Percentiles rank a stretch among this genome's conserved stretches.
These are phyloP conservation scores for Procapra przewalskii DNA, from an alignment of 2,113 vertebrate genomes.

Conservation along the genomic window DNA sequence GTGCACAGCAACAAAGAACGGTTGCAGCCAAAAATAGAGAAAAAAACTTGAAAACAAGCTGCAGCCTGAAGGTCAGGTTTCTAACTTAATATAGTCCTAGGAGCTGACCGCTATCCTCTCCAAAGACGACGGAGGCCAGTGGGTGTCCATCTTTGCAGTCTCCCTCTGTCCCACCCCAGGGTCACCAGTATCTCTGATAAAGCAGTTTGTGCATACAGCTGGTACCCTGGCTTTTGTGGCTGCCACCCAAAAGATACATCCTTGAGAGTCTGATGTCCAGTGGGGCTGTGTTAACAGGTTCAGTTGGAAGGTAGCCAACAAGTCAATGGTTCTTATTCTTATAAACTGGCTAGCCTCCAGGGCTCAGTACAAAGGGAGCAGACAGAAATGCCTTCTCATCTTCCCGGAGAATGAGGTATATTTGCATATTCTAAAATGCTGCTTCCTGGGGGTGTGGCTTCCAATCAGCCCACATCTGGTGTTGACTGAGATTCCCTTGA, in stretches of 20 bases:
- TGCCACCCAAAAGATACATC: neutral
- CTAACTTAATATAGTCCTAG: neutral
- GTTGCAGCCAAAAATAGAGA: neutral
- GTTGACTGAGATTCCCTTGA: neutral
- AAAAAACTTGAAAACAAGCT: neutral
- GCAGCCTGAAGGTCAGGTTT: neutral
- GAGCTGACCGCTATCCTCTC: neutral
- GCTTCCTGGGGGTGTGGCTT: neutral
- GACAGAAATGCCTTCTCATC: neutral
- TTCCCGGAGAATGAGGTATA: neutral
- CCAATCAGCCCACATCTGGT: neutral
- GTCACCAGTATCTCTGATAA: neutral
- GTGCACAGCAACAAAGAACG: neutral
- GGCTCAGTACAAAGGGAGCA: neutral
- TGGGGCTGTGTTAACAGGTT: neutral
- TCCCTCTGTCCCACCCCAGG: neutral
- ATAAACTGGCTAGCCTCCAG: neutral
- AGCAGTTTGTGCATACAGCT: neutral
- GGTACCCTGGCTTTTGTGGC: neutral
- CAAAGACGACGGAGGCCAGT: neutral
- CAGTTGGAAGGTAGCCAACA: neutral
- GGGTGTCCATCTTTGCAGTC: neutral
- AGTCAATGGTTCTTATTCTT: neutral
- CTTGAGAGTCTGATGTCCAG: neutral
- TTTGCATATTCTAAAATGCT: neutral